These are phyloP conservation scores for Spermophilus dauricus DNA, from an alignment of 2,113 vertebrate genomes.

Conservation along the genomic window DNA sequence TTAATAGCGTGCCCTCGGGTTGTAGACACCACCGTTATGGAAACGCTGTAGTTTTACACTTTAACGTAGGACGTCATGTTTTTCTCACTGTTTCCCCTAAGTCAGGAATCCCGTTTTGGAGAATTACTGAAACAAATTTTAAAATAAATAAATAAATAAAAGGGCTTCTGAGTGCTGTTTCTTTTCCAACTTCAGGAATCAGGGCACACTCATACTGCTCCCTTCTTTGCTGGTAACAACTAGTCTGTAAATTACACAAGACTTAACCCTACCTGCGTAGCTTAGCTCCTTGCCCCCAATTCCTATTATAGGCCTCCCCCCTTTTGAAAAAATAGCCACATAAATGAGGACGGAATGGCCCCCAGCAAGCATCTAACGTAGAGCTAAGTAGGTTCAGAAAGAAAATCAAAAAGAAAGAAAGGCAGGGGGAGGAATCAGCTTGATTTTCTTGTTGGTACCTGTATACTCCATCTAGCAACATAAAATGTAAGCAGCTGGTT, in stretches of 20 bases:
- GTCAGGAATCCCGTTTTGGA: neutral
- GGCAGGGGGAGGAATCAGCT: neutral
- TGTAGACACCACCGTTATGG: neutral
- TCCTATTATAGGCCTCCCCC: neutral
- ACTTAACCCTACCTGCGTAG: neutral
- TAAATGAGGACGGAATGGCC: neutral
- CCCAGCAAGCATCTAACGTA: fast-evolving
- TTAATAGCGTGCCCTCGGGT: conserved; percentile 65
- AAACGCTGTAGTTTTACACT: neutral
- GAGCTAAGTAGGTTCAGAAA: neutral
- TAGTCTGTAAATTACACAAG: neutral
- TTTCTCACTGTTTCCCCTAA: neutral
- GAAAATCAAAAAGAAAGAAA: neutral
- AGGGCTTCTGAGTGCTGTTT: neutral
- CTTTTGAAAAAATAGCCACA: neutral
- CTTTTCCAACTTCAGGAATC: neutral
- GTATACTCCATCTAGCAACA: neutral
- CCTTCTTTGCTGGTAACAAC: neutral
- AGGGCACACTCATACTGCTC: neutral
- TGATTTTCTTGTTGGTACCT: neutral
- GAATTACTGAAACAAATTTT: neutral
- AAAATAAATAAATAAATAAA: neutral
- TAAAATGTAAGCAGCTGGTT: neutral
- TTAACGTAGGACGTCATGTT: neutral
- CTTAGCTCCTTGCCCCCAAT: neutral